Conservation (phyloP, 2,888 invertebrate genomes). For the Bombyx huttoni region DNA sequence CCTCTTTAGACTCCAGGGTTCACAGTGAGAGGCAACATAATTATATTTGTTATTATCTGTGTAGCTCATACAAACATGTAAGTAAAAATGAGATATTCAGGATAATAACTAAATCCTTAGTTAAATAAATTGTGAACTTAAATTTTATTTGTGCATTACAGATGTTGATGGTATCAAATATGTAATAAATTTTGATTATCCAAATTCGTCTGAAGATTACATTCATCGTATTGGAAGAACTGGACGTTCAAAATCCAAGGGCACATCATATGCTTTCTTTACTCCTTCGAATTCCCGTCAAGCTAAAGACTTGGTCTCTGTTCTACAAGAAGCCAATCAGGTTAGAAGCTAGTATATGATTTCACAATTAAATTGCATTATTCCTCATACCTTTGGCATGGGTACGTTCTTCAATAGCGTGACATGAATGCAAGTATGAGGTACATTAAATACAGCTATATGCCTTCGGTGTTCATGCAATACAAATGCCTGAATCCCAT, state of each 20-base stretch:
- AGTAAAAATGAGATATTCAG: conserved; percentile 57
- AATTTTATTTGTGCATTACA: conserved; percentile 46
- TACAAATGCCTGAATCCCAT: conserved; percentile 79
- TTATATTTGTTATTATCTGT: conserved; percentile 46
- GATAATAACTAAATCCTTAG: conserved; percentile 20
- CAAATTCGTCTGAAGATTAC: conserved; percentile 95
- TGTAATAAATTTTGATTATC: conserved; percentile 97
- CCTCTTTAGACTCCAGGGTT: conserved; percentile 69
- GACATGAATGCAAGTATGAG: conserved; percentile 85
- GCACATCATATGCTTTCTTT: conserved; percentile 96
- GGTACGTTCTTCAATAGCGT: conserved; percentile 75
- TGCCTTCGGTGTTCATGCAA: conserved; percentile 86
- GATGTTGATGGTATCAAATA: conserved; percentile 97
- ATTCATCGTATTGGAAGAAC: conserved; percentile 96
- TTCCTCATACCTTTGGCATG: conserved; percentile 85
- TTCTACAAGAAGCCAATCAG: conserved; percentile 92
- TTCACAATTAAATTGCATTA: neutral
- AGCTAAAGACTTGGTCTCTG: conserved; percentile 90
- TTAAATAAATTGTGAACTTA: conserved; percentile 8
- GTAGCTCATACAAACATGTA: conserved; percentile 62
- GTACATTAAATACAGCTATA: conserved; percentile 76
- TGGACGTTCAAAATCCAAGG: conserved; percentile 87
- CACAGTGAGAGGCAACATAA: conserved; percentile 67
- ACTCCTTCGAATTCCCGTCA: conserved; percentile 90
- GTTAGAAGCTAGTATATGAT: conserved; percentile 48